A percentile compares a stretch with the other conserved stretches of the same genome.
phyloP scores from a whole-genome alignment of 2,113 vertebrate genomes.

The Naja naja region DNA sequence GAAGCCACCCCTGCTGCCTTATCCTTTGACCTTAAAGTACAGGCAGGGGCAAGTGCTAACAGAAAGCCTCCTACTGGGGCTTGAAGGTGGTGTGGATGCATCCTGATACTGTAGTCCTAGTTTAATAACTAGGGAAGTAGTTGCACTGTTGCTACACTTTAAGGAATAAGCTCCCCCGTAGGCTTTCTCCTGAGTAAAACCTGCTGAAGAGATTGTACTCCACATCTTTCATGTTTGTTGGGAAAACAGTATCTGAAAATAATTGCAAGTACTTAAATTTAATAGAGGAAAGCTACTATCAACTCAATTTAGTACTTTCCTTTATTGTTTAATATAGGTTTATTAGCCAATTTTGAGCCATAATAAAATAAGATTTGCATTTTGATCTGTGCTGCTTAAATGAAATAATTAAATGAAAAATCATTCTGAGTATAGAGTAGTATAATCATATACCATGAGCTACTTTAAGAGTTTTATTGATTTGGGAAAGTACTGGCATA shows the following conservation, averaged over 20 bases:
- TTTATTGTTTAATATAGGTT: constrained; percentile 10
- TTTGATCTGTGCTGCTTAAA: constrained; percentile 48
- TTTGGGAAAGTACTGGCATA: constrained; percentile 35
- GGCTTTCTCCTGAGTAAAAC: not conserved
- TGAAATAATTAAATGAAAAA: constrained; percentile 56
- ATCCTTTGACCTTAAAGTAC: not conserved
- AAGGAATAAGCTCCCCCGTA: not conserved
- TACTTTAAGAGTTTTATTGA: constrained; percentile 58
- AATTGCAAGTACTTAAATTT: not conserved
- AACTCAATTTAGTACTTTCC: not conserved
- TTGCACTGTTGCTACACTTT: not conserved
- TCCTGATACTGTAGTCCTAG: not conserved
- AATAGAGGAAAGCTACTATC: not conserved
- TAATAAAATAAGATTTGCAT: constrained; percentile 55
- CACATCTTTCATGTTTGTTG: not conserved
- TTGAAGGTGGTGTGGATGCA: not conserved
- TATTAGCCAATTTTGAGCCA: constrained; percentile 34
- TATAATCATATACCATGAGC: constrained; percentile 50
- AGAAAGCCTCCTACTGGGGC: not conserved
- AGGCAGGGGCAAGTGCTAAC: not conserved
- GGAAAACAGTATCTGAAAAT: not conserved
- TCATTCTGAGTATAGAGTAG: constrained; percentile 48
- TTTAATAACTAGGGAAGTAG: not conserved
- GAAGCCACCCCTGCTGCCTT: not conserved
- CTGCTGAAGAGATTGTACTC: not conserved